Evolutionary conservation across 2,888 invertebrate species (phyloP), one percentile per base, ranked within the genome.

Genomic region (Cotesia congregata): DNA sequence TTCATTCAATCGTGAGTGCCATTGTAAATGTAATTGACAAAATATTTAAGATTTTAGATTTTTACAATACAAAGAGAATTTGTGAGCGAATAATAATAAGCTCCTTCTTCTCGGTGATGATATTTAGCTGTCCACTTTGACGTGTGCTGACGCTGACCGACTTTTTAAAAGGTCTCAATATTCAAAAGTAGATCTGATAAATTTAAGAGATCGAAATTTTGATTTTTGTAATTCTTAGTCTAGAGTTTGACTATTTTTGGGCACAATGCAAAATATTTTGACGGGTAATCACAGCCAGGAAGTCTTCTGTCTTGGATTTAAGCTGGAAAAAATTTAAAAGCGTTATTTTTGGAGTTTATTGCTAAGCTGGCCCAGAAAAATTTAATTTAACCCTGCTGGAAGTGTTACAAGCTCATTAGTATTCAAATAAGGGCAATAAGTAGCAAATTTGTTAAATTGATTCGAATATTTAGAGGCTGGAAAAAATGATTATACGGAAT

Each of bases 1-100:
- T 61, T 74, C 20, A 67, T 50, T 12, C 12, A 12, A 50, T 59
- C 70, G 74, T 65, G 64, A 72, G 30, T 30, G 30, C 30, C 30
- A 61, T 69, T 75, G 69, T 77, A 65, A 65, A 59, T 67, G 40
- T 40, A 61, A 59, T 64, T 20, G 50, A 62, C 74, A 59, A 59
- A 67, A 12, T 75, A 76, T 76, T 80, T 80, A 81, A 81, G 80
- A 80, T 80, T 73, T 30, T 30, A 30, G 30, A 30, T 30, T 30
- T 30, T 30, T 30, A 30, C 3, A 30, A 30, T 30, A 30, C 30
- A 30, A 30, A 30, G 3, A 30, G 3, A 30, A 30, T 77, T 71
- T 77, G 79, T 84, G 83, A 85, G 84, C 30, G 30, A 30, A 30
- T 30, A 30, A 30, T 30, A 30, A 30, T 30, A 30, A 30, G 82